Evolutionary conservation across 1,140 invertebrate genomes (phyloP), one percentile per base, ranked within the genome.

Genomic region (Meloidogyne chitwoodi): DNA sequence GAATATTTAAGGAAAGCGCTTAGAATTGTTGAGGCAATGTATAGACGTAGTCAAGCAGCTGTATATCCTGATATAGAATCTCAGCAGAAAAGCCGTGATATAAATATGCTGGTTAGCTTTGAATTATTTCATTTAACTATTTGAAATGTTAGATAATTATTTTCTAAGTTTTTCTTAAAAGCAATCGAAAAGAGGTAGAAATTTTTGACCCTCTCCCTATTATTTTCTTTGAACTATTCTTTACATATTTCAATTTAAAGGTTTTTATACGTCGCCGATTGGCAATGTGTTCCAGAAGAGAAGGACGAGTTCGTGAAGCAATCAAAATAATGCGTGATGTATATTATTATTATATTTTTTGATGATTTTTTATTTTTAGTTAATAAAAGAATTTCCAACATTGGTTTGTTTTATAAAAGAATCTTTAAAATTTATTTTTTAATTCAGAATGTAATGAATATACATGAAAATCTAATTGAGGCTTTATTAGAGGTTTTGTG

Each of bases 401-500:
- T 64, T 73, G 56, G 71, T 73, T 41, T 62, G 64, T 31, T 73
- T n/a, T n/a, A 77, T 71, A 12, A 12, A 48, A 14, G 44, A 31
- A 1, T 78, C 31, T 75, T 56, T 29, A 31, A 68, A 77, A 24
- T 24, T 27, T 68, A 24, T 70, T n/a, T 41, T 63, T 12, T 19
- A 64, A 22, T 48, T 76, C 68, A 66, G 91, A 95, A 93, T 88
- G 92, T 95, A 48, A 91, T 98, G 75, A 94, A 95, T 86, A 93
- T 97, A 70, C 96, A 98, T 88, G 96, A 99, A 89, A 99, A 98
- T 90, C 89, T 99, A 62, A 94, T 98, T 84, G 96, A 99, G 90
- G 93, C 92, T 22, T 89, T 98, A 73, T 88, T 99, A 73, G 95
- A 56, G 48, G 48, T 56, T n/a, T 56, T 56, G 34, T 8, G n/a